Evolutionary conservation across 2,888 invertebrate species (phyloP), one percentile per base, ranked within the genome.

Genomic region (Drosophila dives): DNA sequence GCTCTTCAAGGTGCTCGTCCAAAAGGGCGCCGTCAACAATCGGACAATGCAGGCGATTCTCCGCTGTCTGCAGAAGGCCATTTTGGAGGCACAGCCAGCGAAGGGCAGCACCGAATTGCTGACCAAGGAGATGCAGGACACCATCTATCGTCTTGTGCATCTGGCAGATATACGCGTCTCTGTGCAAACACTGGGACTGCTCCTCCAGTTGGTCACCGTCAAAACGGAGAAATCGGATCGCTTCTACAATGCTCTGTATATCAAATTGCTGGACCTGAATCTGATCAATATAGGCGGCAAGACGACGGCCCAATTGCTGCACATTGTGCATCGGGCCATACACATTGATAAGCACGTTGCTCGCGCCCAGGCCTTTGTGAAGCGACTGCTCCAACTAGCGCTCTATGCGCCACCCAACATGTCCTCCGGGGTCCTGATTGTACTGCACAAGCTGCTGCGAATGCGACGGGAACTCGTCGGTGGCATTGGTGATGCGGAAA

Each of bases 1-100:
- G 0, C 98, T 99, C 92, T 99, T 99, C 94, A 98, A 98, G 93
- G 97, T 98, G 56, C 95, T 96, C 65, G 95, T 98, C 7, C 97
- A 98, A 32, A 91, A 91, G 92, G 97, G 97, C 3, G 96, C 97
- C 72, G 95, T 97, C 0, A 96, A 98, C 89, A 96, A 95, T 82
- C 95, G 96, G 90, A 96, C 98, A 94, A 96, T 98, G 96, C 96
- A 96, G 76, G 96, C 96, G 0, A 94, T 98, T 60, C 93, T 98
- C 55, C 95, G 95, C 72, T 98, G 98, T 1, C 95, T 98, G 7
- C 97, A 97, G 90, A 94, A 97, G 84, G 97, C 97, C 1, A 93
- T 93, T 40, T 55, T 89, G 0, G 92, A 93, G 56, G 92, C 92
- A 0, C 84, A 92, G 53, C 91, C 92, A 1, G 78, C 86, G 3